Base-by-base conservation (phyloP, 2,888 invertebrate genomes). In the Dilophus febrilis region DNA sequence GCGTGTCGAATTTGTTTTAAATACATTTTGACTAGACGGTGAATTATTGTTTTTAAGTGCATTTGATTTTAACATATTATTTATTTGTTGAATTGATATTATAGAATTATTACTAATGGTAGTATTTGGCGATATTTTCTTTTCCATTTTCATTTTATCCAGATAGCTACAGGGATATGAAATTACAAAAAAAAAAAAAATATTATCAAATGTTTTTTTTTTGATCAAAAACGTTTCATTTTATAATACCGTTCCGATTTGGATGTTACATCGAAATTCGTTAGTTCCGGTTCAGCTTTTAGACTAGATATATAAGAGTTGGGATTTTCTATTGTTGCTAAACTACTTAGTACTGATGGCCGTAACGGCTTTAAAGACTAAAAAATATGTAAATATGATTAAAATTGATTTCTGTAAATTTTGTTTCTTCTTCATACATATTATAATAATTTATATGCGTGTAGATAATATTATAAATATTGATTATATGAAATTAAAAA, bases 61-160 rank as follows among this genome's bases (percentile, higher is more conserved):
- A 27, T 33, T 43, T 35, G 43, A 40, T 44, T 43, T 45, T 16
- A 45, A 31, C 17, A 46, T 31, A 42, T 43, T 44, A 35, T 47
- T 45, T 13, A 45, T 42, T 44, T 45, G 44, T 28, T 45, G 43
- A 12, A 41, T 44, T 38, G 43, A 37, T 11, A 32, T 26, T 19
- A 31, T 34, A 12, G 40, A 34, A 13, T 18, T 37, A 12, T 13
- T 39, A 34, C 36, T 40, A 19, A 28, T 22, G 7, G 35, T 35
- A 22, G 37, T 37, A 8, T 31, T 38, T 17, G 43, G 43, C 14
- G 43, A 42, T 16, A 37, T 38, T 44, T 45, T 45, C 13, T 46
- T 45, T 17, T 47, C 47, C 14, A 50, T 36, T 40, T 47, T 46
- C 44, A 48, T 46, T 44, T 50, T 48, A 42, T 50, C 49, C 22